Evolutionary conservation across 2,113 vertebrate species (phyloP).

Genomic region (Ranitomeya imitator): DNA sequence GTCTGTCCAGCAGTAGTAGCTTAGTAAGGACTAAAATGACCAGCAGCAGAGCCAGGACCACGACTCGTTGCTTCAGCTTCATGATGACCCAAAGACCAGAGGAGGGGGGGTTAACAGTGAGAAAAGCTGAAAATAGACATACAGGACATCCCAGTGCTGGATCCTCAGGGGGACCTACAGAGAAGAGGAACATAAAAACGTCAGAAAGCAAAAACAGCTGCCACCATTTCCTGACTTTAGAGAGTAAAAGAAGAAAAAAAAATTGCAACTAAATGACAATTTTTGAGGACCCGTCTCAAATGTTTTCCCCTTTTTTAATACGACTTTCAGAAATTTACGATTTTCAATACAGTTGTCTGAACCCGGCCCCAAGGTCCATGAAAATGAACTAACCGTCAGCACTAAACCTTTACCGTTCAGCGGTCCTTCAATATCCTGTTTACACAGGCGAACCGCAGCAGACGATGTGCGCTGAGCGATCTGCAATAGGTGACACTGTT

Average conservation of each 20-base stretch:
- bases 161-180: slow-evolving; percentile 28
- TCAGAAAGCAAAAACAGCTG: neutral
- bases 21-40: slow-evolving; percentile 97
- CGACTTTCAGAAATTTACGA: too few species aligned
- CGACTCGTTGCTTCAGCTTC: slow-evolving; percentile 98
- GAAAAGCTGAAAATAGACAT: neutral
- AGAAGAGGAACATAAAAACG: neutral
- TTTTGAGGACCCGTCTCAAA: neutral
- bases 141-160: slow-evolving; percentile 19
- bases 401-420: too few species aligned
- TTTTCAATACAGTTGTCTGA: too few species aligned
- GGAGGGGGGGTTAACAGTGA: neutral
- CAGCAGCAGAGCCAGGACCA: slow-evolving; percentile 89
- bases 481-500: too few species aligned
- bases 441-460: too few species aligned
- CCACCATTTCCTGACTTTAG: too few species aligned
- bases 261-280: neutral
- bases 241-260: neutral
- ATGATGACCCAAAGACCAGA: slow-evolving; percentile 70
- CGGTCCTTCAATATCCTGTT: too few species aligned
- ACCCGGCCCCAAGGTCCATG: too few species aligned
- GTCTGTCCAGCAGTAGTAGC: slow-evolving; percentile 94
- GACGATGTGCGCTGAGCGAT: too few species aligned
- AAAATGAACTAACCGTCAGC: too few species aligned
- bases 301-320: too few species aligned